These are phyloP conservation scores for Hipposideros armiger DNA, from an alignment of 2,113 vertebrate species.

Conservation along the genomic window DNA sequence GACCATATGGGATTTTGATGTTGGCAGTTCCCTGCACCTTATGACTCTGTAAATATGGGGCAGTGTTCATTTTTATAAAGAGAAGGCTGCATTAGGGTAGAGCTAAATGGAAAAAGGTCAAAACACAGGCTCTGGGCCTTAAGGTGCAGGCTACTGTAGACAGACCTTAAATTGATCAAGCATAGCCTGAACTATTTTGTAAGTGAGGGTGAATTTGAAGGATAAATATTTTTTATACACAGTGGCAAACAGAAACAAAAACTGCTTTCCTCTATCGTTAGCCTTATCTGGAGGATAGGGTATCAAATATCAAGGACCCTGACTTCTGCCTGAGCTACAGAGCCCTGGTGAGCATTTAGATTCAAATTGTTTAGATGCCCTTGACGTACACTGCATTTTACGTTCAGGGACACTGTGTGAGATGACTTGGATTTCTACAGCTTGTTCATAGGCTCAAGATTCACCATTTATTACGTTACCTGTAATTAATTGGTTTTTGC, in stretches of 20 bases:
- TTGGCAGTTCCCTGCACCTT: background rate
- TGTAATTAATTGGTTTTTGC: background rate
- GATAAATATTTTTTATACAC: background rate
- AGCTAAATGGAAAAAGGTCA: background rate
- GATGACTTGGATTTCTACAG: background rate
- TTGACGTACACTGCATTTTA: background rate
- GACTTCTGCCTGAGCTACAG: background rate
- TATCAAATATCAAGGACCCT: background rate
- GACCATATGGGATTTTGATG: background rate
- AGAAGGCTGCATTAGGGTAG: background rate
- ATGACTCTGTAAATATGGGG: background rate
- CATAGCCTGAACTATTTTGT: background rate
- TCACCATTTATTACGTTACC: background rate
- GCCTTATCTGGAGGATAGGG: accelerated
- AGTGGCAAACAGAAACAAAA: background rate
- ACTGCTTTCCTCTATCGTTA: background rate
- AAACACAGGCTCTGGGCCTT: background rate
- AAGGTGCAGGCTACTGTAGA: background rate
- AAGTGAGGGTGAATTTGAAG: background rate
- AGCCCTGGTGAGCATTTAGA: background rate
- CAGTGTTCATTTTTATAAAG: background rate
- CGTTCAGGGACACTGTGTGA: background rate
- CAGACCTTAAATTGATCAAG: background rate
- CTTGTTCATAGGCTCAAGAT: background rate
- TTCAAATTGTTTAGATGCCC: background rate